Evolutionary conservation across 2,888 invertebrate species (phyloP), one percentile per base, ranked within the genome.

Genomic region (Melanotus villosus): DNA sequence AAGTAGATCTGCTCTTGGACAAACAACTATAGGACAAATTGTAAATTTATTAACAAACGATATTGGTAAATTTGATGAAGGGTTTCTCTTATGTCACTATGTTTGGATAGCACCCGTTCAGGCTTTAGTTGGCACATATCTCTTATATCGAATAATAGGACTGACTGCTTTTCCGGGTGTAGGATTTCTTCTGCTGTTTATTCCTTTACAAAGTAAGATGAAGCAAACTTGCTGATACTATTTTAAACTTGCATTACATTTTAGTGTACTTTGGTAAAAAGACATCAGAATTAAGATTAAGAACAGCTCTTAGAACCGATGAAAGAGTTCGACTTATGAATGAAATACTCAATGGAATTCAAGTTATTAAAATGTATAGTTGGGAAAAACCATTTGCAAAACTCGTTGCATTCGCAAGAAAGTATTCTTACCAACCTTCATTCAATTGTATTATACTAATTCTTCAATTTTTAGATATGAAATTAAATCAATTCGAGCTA

Each of bases 311-410:
- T 19, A 82, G 89, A 75, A 91, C 91, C 0, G 92, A 92, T 81
- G 89, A 90, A 77, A 82, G 92, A 66, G 89, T 92, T 6, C 85
- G 90, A 19, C 80, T 91, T 5, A 91, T 92, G 91, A 90, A 89
- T 77, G 92, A 92, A 83, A 89, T 92, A 50, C 89, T 94, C 58
- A 87, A 87, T 12, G 93, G 92, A 0, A 93, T 94, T 38, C 86
- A 94, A 87, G 95, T 97, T 1, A 95, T 98, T 73, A 98, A 98
- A 87, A 97, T 98, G 96, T 98, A 97, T 82, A 94, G 96, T 1
- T 98, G 98, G 94, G 98, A 98, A 83, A 92, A 91, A 76, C 94
- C 96, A 0, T 97, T 98, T 81, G 92, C 93, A 68, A 89, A 91
- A 72, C 89, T 96, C n/a, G 92, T 98, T 1, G 90, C 90, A 6